A percentile compares a stretch with the other conserved stretches of the same genome.
These are phyloP conservation scores for Orthonevra nobilis DNA, from an alignment of 2,888 invertebrate genomes.

Conservation along the genomic window DNA sequence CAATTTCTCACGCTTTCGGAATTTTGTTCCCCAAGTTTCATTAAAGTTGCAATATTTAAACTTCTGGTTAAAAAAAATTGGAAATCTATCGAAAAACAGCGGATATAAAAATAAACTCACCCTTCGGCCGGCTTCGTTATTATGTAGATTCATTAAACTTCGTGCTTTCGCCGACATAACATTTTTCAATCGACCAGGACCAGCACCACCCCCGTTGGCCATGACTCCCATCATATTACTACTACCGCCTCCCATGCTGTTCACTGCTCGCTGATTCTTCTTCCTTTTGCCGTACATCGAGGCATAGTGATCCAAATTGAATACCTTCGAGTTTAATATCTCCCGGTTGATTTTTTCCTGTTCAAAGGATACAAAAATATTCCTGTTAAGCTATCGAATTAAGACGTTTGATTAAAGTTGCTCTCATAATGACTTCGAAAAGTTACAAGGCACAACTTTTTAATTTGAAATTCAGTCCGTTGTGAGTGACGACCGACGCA, in stretches of 20 bases:
- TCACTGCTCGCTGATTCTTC: constrained; percentile 78
- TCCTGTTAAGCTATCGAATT: constrained; percentile 25
- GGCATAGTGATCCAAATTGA: constrained; percentile 76
- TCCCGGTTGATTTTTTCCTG: constrained; percentile 80
- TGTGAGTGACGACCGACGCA: constrained; percentile 9
- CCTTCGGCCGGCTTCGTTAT: constrained; percentile 98
- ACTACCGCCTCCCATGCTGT: constrained; percentile 72
- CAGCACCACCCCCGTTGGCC: constrained; percentile 58
- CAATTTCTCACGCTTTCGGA: no score
- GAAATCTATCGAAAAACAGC: constrained; percentile 8
- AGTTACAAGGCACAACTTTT: constrained; percentile 39
- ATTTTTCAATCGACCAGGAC: constrained; percentile 74
- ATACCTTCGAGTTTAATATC: constrained; percentile 79
- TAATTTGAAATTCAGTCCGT: constrained; percentile 38
- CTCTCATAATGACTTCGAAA: constrained; percentile 36
- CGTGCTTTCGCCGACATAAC: constrained; percentile 82
- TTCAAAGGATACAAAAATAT: constrained; percentile 40
- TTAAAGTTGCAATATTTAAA: constrained; percentile 8
- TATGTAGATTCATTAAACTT: constrained; percentile 97
- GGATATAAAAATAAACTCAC: constrained; percentile 83
- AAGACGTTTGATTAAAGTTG: constrained; percentile 31
- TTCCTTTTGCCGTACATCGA: constrained; percentile 75
- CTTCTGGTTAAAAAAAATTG: constrained; percentile 1
- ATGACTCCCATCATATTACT: constrained; percentile 64
- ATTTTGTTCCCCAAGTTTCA: no score